phyloP scores from a whole-genome alignment of 2,797 vertebrate genomes.

The Lepilemur septentrionalis region DNA sequence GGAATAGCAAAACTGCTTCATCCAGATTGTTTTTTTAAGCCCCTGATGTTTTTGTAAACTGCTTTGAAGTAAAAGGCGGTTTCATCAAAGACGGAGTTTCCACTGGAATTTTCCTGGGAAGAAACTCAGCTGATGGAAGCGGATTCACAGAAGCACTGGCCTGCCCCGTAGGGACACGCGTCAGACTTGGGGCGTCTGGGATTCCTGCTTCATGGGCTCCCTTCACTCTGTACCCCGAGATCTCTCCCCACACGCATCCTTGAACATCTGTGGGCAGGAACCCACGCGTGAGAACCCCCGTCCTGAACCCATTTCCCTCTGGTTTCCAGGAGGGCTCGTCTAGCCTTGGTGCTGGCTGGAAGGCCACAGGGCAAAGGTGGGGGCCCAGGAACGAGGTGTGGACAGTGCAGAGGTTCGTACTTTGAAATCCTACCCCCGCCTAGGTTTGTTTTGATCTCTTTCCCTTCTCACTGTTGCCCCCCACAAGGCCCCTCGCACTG shows the following conservation, averaged over 20 bases:
- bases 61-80: neutral
- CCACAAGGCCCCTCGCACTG: neutral
- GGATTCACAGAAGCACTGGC: no score
- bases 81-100: neutral
- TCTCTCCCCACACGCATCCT: neutral
- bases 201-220: accelerated
- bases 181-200: accelerated
- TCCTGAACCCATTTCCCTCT: neutral
- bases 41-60: neutral
- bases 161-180: accelerated
- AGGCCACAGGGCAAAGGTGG: accelerated
- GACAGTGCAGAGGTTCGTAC: accelerated
- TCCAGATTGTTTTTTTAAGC: neutral
- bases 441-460: no score
- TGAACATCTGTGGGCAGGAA: accelerated
- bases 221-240: neutral
- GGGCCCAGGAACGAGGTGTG: neutral
- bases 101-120: neutral
- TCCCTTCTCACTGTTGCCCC: accelerated
- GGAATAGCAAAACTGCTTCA: neutral
- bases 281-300: neutral
- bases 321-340: neutral
- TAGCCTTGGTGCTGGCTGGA: neutral
- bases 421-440: neutral
- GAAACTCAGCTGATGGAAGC: neutral